Evolutionary conservation across 2,113 vertebrate species (phyloP).

Genomic region (Heterochromis multidens): DNA sequence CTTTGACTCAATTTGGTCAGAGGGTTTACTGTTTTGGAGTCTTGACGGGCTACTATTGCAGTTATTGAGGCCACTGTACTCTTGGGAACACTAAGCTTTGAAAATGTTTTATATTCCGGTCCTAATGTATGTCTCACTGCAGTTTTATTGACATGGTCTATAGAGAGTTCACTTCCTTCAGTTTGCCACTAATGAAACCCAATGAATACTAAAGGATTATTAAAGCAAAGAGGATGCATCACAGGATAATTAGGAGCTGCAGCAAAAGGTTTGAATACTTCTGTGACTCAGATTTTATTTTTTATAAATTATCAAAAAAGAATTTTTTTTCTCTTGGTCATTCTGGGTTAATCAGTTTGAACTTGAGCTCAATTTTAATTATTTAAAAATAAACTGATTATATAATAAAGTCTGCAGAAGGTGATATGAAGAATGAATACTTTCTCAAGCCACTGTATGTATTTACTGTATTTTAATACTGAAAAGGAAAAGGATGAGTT

Average conservation of each 20-base stretch:
- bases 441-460: background rate
- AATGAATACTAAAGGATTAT: background rate
- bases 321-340: background rate
- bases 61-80: background rate
- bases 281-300: background rate
- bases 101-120: background rate
- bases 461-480: background rate
- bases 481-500: background rate
- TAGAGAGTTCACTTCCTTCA: background rate
- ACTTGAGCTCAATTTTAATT: background rate
- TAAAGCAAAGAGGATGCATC: background rate
- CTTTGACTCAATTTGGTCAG: background rate
- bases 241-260: background rate
- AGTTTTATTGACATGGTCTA: background rate
- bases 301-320: too few relatives aligned
- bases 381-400: background rate
- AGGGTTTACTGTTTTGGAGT: background rate
- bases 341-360: fast-evolving
- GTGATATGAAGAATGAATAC: background rate
- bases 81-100: background rate
- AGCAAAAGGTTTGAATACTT: background rate
- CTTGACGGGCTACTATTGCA: background rate
- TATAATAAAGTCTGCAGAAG: background rate
- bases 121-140: background rate
- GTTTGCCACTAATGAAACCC: background rate